Percentiles rank a stretch among this genome's conserved stretches.
phyloP scores from a whole-genome alignment of 1,140 invertebrate species.

The Laodelphax striatellus region DNA sequence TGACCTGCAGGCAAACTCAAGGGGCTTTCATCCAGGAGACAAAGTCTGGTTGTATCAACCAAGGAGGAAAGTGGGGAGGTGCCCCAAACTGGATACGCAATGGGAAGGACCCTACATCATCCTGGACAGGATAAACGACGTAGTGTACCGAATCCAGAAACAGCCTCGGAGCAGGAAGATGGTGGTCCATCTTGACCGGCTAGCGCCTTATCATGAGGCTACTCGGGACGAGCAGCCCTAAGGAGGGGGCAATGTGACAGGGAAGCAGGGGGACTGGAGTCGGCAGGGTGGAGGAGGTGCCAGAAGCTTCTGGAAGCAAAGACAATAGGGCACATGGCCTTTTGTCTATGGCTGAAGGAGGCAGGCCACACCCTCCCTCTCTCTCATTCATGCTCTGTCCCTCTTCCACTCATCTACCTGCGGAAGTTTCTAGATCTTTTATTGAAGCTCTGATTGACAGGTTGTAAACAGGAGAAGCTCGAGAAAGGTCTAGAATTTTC shows the following conservation, averaged over 20 bases:
- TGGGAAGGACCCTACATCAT: slow-evolving; percentile 12
- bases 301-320: no score
- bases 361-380: no score
- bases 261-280: no score
- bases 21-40: background rate
- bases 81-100: slow-evolving; percentile 8
- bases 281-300: no score
- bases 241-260: slow-evolving; percentile 20
- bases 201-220: slow-evolving; percentile 21
- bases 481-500: no score
- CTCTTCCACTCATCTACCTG: no score
- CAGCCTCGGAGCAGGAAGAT: slow-evolving; percentile 19
- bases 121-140: slow-evolving; percentile 12
- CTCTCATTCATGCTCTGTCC: no score
- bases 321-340: no score
- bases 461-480: no score
- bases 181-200: slow-evolving; percentile 22
- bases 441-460: no score
- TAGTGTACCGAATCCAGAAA: slow-evolving; percentile 11
- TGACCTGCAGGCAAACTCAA: background rate
- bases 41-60: slow-evolving; percentile 13
- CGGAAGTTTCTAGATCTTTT: no score
- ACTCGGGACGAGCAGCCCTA: slow-evolving; percentile 18
- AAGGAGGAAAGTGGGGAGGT: slow-evolving; percentile 9
- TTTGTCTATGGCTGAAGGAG: no score